Conservation (phyloP, 2,888 invertebrate genomes). For the Leptura quadrifasciata region DNA sequence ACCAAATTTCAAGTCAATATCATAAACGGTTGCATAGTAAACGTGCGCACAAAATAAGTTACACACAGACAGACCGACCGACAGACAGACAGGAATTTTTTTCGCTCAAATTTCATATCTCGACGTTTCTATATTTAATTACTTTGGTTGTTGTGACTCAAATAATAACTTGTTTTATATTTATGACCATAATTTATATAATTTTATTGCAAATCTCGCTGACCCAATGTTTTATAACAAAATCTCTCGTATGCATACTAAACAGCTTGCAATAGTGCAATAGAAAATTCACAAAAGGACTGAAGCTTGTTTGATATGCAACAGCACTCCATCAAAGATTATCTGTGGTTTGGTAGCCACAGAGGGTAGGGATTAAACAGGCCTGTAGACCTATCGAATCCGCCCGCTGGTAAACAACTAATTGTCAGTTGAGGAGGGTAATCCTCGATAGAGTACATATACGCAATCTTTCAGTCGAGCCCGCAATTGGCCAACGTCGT, state of each 20-base stretch:
- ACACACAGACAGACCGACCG: too few relatives aligned
- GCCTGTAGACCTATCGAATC: slow-evolving; percentile 47
- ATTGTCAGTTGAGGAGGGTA: slow-evolving; percentile 58
- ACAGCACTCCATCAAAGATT: slow-evolving; percentile 27
- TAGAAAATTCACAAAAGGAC: slow-evolving; percentile 10
- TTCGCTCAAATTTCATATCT: too few relatives aligned
- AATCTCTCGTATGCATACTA: slow-evolving; percentile 1
- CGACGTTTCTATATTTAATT: too few relatives aligned
- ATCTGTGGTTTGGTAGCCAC: slow-evolving; percentile 27
- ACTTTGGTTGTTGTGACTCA: too few relatives aligned
- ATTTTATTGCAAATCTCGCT: neutral
- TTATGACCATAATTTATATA: neutral
- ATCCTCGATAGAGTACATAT: slow-evolving; percentile 50
- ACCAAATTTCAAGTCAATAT: too few relatives aligned
- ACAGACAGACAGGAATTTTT: too few relatives aligned
- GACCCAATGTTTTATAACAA: neutral
- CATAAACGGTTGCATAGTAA: too few relatives aligned
- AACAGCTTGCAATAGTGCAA: neutral
- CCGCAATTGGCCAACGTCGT: slow-evolving; percentile 25
- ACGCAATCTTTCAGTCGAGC: slow-evolving; percentile 36
- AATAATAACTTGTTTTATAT: too few relatives aligned
- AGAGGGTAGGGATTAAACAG: slow-evolving; percentile 36
- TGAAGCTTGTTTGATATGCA: slow-evolving; percentile 24
- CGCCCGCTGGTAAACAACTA: slow-evolving; percentile 55
- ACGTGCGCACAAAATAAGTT: too few relatives aligned